phyloP scores from a whole-genome alignment of 1,140 invertebrate species.

The Bombus sibiricus region DNA sequence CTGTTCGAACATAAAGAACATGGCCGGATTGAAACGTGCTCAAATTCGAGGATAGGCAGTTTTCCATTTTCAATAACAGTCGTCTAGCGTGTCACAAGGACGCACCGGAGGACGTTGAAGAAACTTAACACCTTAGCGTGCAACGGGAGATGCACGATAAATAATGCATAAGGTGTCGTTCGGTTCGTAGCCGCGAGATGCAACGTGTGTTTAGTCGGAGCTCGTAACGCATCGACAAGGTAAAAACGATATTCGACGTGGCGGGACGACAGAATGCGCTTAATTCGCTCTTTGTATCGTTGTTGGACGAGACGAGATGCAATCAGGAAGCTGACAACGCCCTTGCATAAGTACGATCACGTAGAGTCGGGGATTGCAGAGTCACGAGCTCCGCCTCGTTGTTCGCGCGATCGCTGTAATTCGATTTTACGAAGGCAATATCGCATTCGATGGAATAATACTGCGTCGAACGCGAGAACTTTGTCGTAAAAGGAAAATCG shows the following conservation, averaged over 20 bases:
- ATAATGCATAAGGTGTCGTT: constrained; percentile 31
- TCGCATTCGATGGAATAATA: not conserved
- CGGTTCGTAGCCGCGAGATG: constrained; percentile 13
- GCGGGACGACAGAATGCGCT: not conserved
- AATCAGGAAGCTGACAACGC: constrained; percentile 9
- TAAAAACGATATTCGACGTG: constrained; percentile 5
- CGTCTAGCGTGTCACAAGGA: not conserved
- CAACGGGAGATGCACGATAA: constrained; percentile 4
- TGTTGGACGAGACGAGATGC: not conserved
- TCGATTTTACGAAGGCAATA: not conserved
- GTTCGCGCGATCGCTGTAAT: not conserved
- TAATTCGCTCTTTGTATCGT: not conserved
- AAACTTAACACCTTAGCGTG: constrained; percentile 27
- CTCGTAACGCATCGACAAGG: not conserved
- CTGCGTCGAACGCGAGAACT: not conserved
- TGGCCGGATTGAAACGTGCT: no score
- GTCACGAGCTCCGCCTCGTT: not conserved
- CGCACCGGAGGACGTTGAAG: not conserved
- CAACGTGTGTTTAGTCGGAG: constrained; percentile 2
- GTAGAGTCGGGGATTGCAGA: not conserved
- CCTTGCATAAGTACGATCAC: constrained; percentile 15
- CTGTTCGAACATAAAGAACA: not conserved
- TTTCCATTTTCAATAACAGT: not conserved
- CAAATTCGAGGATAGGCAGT: no score
- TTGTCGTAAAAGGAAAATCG: not conserved